phyloP scores from a whole-genome alignment of 2,888 invertebrate genomes.

The Clivina fossor region DNA sequence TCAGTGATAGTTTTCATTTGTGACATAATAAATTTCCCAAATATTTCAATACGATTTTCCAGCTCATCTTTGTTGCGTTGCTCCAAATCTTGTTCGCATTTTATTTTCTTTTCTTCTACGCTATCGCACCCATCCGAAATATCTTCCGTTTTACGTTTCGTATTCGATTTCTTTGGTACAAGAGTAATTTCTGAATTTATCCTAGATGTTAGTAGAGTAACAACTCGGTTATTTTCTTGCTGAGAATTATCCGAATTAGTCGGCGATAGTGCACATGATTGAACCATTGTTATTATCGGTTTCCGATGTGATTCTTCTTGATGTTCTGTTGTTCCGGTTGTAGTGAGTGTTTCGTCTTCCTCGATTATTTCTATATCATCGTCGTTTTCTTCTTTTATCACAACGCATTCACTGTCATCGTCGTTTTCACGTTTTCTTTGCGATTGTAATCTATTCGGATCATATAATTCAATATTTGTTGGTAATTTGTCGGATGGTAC shows the following conservation, averaged over 20 bases:
- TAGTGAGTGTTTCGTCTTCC: constrained; percentile 8
- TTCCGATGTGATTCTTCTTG: not conserved
- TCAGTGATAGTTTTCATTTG: constrained; percentile 33
- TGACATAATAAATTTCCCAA: constrained; percentile 34
- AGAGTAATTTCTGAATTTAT: constrained; percentile 19
- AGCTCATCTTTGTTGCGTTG: constrained; percentile 1
- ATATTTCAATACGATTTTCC: constrained; percentile 29
- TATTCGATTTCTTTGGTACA: constrained; percentile 7
- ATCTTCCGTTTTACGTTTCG: constrained; percentile 11
- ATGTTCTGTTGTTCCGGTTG: constrained; percentile 12
- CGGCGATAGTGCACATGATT: not conserved
- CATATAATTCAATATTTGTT: too few species aligned
- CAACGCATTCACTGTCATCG: too few species aligned
- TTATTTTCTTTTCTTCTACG: constrained; percentile 14
- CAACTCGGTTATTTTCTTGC: too few species aligned
- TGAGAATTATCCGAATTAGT: constrained; percentile 6
- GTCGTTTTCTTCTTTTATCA: constrained; percentile 11
- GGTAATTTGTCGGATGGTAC: too few species aligned
- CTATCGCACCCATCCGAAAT: not conserved
- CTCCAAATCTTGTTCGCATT: not conserved
- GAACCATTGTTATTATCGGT: not conserved
- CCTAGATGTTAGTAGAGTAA: constrained; percentile 7
- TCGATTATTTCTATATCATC: constrained; percentile 21
- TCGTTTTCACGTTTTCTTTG: too few species aligned
- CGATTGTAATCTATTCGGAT: too few species aligned